Percentiles rank a stretch among this genome's conserved stretches.
These are phyloP conservation scores for Lycaena phlaeas DNA, from an alignment of 2,888 invertebrate species.

Conservation along the genomic window DNA sequence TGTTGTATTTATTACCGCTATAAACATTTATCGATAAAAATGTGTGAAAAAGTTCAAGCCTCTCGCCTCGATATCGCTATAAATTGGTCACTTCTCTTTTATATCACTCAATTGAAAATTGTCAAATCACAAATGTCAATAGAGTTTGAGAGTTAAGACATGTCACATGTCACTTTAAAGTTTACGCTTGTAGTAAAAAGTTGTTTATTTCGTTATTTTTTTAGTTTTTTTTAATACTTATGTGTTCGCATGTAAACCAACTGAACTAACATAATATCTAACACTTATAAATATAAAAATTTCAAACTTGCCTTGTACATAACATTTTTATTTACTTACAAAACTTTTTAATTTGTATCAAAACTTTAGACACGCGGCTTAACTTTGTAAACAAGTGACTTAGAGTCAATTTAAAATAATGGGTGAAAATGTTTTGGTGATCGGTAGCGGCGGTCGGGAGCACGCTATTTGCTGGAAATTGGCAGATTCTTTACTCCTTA, in stretches of 20 bases:
- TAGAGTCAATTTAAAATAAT: conserved; percentile 25
- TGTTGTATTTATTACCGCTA: too few species aligned
- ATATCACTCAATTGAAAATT: too few species aligned
- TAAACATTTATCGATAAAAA: too few species aligned
- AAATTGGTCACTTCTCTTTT: too few species aligned
- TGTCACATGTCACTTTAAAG: conserved; percentile 34
- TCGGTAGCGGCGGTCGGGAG: conserved; percentile 96
- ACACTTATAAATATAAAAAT: not conserved
- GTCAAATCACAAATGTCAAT: not conserved
- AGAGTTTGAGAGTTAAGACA: not conserved
- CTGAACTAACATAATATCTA: not conserved
- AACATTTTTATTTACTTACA: not conserved
- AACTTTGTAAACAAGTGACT: conserved; percentile 20
- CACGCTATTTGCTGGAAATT: conserved; percentile 97
- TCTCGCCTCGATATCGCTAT: too few species aligned
- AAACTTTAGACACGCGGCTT: conserved; percentile 17
- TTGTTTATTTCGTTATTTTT: conserved; percentile 8
- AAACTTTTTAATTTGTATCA: not conserved
- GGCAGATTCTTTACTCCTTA: conserved; percentile 81
- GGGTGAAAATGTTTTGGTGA: conserved; percentile 79
- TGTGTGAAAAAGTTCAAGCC: too few species aligned
- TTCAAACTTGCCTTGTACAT: not conserved
- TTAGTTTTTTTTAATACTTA: conserved; percentile 2
- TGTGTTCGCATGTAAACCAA: too few species aligned
- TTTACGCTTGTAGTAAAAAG: conserved; percentile 38